Evolutionary conservation across 1,140 invertebrate genomes (phyloP).

Genomic region (Prorops nasuta): DNA sequence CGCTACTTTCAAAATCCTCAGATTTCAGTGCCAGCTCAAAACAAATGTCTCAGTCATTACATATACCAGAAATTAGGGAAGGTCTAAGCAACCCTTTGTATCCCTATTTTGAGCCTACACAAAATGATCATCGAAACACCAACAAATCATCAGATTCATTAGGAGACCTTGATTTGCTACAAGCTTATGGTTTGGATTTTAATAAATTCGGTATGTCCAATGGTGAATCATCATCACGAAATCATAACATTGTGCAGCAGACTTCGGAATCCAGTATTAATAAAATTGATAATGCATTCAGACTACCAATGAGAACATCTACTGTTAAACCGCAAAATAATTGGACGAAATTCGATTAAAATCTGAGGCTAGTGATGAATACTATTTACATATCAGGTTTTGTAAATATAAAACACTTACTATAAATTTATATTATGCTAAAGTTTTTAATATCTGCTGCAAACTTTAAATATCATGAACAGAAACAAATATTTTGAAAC

Average conservation of each 20-base stretch:
- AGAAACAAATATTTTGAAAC: too few relatives aligned
- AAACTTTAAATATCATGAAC: too few relatives aligned
- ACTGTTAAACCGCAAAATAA: constrained; percentile 51
- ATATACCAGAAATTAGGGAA: constrained; percentile 49
- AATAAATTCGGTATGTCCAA: constrained; percentile 50
- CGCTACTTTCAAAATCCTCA: constrained; percentile 54
- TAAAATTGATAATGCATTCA: constrained; percentile 43
- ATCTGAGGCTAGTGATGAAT: constrained; percentile 9
- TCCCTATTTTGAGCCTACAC: constrained; percentile 58
- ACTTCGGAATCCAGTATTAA: constrained; percentile 37
- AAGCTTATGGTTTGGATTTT: constrained; percentile 61
- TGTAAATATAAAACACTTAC: constrained; percentile 1
- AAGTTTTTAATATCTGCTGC: too few relatives aligned
- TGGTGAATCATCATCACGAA: constrained; percentile 29
- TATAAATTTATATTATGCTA: too few relatives aligned
- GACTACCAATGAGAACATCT: constrained; percentile 30
- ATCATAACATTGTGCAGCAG: constrained; percentile 8
- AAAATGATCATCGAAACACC: constrained; percentile 26
- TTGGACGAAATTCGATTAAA: constrained; percentile 55
- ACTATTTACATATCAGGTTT: constrained; percentile 20
- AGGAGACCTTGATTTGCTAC: constrained; percentile 57
- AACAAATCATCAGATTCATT: constrained; percentile 34
- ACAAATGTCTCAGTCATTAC: constrained; percentile 52
- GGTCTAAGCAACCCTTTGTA: constrained; percentile 63
- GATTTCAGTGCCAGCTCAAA: constrained; percentile 33